phyloP scores from a whole-genome alignment of 2,797 vertebrate genomes.

The Myotis planiceps region DNA sequence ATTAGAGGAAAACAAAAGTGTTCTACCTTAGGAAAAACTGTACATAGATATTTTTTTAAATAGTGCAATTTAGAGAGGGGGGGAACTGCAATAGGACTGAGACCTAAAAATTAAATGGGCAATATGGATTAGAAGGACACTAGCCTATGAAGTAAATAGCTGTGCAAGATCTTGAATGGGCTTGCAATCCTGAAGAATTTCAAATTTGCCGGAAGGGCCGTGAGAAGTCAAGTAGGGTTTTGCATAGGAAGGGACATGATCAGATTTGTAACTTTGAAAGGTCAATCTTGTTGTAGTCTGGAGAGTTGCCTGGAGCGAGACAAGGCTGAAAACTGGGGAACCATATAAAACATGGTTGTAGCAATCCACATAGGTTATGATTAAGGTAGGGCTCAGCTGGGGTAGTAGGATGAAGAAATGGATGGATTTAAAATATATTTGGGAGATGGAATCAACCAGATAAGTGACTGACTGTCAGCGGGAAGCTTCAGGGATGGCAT shows the following conservation, averaged over 20 bases:
- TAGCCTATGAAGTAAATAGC: not conserved
- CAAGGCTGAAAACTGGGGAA: conserved; percentile 31
- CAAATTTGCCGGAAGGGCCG: not conserved
- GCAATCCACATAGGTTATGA: not conserved
- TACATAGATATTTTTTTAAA: not conserved
- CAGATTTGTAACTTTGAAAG: conserved; percentile 39
- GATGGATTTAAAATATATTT: not conserved
- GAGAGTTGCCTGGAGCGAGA: not conserved
- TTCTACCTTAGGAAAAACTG: not conserved
- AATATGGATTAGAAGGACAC: not conserved
- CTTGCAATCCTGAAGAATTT: not conserved
- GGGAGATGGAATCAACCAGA: not conserved
- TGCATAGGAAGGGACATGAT: conserved; percentile 7
- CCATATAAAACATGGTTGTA: not conserved
- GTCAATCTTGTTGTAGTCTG: not conserved
- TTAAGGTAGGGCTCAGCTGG: not conserved
- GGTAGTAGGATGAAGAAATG: not conserved
- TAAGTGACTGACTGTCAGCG: not conserved
- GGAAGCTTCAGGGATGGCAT: not conserved
- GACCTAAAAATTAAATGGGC: not conserved
- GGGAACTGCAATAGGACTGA: not conserved
- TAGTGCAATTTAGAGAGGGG: not conserved
- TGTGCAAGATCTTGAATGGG: not conserved
- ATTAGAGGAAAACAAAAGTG: not conserved
- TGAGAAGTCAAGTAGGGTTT: not conserved